Evolutionary conservation across 2,113 vertebrate species (phyloP), one percentile per base, ranked within the genome.

Genomic region (Nesoenas mayeri): DNA sequence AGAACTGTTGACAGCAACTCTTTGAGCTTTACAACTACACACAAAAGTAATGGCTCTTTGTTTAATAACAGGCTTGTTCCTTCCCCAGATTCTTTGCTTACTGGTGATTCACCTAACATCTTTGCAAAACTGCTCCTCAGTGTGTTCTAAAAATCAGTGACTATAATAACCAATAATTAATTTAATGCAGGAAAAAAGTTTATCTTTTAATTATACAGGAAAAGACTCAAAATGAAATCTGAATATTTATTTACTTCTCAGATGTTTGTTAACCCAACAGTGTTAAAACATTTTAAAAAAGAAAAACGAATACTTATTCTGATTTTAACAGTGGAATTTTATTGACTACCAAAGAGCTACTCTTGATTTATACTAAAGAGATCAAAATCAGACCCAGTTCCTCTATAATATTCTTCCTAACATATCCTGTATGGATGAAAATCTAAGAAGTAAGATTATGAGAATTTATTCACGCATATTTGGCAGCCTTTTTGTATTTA

Each of bases 311-410:
- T 67, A 73, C 51, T 83, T 72, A 34, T 51, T 89, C 67, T 92
- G 66, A 85, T 44, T 96, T 93, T 91, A 91, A 69, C 77, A 89
- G 62, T 62, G 47, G 54, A 32, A 83, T 95, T 91, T 88, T 88
- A 82, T 82, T 93, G 93, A 88, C 93, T 94, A 32, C 31, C 47
- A 69, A 93, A 79, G 56, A 95, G 74, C 50, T 94, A 60, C 51
- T 96, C 62, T 58, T 94, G 78, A 88, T 96, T 96, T 89, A 90
- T 93, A 95, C 57, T 24, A 85, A 47, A 79, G 62, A 96, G 81
- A 94, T 96, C 74, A 94, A 96, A 94, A 96, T 95, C 81, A 94
- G 81, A 79, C 34, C 47, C 73, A 85, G 51, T 48, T 91, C 58
- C 78, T 89, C 87, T 88, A 21, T 79, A 88, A 78, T 73, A 93